phyloP scores from a whole-genome alignment of 2,797 vertebrate genomes.

The Hippoglossus hippoglossus region DNA sequence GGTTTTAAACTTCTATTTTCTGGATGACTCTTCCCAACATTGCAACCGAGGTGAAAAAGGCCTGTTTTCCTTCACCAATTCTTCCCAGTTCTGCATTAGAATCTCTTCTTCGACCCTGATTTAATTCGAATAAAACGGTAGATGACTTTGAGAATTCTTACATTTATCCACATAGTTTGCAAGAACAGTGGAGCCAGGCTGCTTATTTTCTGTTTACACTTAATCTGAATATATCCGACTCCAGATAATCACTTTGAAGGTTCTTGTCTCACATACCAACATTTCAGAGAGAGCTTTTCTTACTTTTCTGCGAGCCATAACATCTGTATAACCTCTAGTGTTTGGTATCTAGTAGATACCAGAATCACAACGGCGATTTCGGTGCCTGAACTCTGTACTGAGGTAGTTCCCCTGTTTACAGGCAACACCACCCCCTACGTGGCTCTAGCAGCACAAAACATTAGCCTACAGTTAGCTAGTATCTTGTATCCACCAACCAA shows the following conservation, averaged over 20 bases:
- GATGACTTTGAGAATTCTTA: slow-evolving; percentile 27
- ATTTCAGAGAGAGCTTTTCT: too few relatives aligned
- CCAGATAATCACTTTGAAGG: slow-evolving; percentile 23
- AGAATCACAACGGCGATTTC: too few relatives aligned
- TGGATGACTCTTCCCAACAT: slow-evolving; percentile 73
- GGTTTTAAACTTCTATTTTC: slow-evolving; percentile 81
- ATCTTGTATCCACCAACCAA: too few relatives aligned
- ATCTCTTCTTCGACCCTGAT: slow-evolving; percentile 28
- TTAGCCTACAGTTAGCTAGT: too few relatives aligned
- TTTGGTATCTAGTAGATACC: too few relatives aligned
- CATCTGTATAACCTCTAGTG: neutral
- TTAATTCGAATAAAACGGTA: slow-evolving; percentile 43
- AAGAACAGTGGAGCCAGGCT: neutral
- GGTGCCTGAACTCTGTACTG: too few relatives aligned
- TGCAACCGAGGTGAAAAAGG: slow-evolving; percentile 40
- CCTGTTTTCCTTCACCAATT: slow-evolving; percentile 30
- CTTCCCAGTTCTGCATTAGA: slow-evolving; percentile 16
- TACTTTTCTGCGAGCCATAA: neutral
- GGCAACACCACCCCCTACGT: too few relatives aligned
- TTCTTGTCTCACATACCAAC: neutral
- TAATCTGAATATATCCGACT: slow-evolving; percentile 21
- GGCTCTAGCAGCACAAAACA: too few relatives aligned
- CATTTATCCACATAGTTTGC: slow-evolving; percentile 15
- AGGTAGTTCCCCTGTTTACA: too few relatives aligned
- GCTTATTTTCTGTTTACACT: slow-evolving; percentile 15